phyloP scores from a whole-genome alignment of 2,797 vertebrate species.

The Lagodon rhomboides region DNA sequence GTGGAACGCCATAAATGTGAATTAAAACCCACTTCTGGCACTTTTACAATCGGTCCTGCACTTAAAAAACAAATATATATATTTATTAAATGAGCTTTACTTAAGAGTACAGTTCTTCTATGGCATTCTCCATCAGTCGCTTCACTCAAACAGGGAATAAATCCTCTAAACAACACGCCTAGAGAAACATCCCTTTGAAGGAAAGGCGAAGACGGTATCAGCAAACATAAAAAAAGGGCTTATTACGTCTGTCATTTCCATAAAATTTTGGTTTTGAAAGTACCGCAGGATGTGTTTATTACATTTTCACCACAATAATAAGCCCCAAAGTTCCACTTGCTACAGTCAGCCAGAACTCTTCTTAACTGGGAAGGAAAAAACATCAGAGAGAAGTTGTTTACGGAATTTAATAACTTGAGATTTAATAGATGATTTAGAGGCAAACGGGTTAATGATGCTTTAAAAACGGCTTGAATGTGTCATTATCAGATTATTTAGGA shows the following conservation, averaged over 20 bases:
- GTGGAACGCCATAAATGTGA: not conserved
- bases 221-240: conserved; percentile 46
- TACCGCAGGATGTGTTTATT: conserved; percentile 53
- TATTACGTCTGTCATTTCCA: conserved; percentile 62
- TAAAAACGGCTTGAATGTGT: not conserved
- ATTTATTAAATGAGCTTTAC: conserved; percentile 31
- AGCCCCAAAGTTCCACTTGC: conserved; percentile 35
- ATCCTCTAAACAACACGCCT: conserved; percentile 53
- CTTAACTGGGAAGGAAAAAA: conserved; percentile 30
- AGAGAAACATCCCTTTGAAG: conserved; percentile 56
- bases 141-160: conserved; percentile 56
- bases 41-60: conserved; percentile 9
- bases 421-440: not conserved
- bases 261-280: conserved; percentile 44
- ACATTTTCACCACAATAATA: conserved; percentile 38
- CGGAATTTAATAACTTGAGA: conserved; percentile 11
- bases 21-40: not conserved
- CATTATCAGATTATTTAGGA: not conserved
- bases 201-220: conserved; percentile 52
- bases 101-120: conserved; percentile 24
- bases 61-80: conserved; percentile 4
- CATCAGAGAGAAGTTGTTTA: conserved; percentile 25
- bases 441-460: not conserved
- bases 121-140: conserved; percentile 34
- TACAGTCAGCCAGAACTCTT: conserved; percentile 20